Conservation (phyloP, 2,888 invertebrate species). For the Pammene fasciana region DNA sequence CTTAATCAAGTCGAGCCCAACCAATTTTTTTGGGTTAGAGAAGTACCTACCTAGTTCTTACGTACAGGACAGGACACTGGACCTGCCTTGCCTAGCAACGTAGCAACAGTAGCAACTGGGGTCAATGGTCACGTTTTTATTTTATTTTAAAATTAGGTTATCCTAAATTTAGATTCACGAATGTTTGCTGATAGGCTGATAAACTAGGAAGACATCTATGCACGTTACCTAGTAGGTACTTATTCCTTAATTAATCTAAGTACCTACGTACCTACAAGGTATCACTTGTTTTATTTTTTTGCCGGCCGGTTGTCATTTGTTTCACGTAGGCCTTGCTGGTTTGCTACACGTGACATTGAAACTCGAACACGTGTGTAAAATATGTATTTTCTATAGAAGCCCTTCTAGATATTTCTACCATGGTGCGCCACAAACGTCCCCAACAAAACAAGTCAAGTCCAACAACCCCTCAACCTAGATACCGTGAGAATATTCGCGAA, state of each 20-base stretch:
- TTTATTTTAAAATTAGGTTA: too few relatives aligned
- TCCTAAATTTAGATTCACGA: neutral
- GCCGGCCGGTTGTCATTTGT: constrained; percentile 20
- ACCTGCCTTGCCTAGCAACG: neutral
- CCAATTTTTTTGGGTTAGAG: too few relatives aligned
- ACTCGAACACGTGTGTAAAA: neutral
- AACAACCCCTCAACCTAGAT: constrained; percentile 26
- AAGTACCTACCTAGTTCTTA: too few relatives aligned
- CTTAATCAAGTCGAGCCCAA: too few relatives aligned
- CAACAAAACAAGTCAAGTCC: too few relatives aligned
- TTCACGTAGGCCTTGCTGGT: constrained; percentile 6
- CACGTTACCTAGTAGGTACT: too few relatives aligned
- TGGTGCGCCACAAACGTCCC: neutral
- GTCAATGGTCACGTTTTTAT: constrained; percentile 5
- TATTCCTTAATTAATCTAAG: too few relatives aligned
- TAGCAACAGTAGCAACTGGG: constrained; percentile 4
- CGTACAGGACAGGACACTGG: too few relatives aligned
- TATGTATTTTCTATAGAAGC: neutral
- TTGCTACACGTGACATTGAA: constrained; percentile 2
- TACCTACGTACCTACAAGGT: too few relatives aligned
- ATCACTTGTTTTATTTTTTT: too few relatives aligned
- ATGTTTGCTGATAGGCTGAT: too few relatives aligned
- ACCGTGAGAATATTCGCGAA: constrained; percentile 36
- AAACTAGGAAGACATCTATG: too few relatives aligned
- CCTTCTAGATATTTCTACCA: constrained; percentile 29